Conservation (phyloP, 2,797 vertebrate species). For the Ctenochaetus hawaiiensis region DNA sequence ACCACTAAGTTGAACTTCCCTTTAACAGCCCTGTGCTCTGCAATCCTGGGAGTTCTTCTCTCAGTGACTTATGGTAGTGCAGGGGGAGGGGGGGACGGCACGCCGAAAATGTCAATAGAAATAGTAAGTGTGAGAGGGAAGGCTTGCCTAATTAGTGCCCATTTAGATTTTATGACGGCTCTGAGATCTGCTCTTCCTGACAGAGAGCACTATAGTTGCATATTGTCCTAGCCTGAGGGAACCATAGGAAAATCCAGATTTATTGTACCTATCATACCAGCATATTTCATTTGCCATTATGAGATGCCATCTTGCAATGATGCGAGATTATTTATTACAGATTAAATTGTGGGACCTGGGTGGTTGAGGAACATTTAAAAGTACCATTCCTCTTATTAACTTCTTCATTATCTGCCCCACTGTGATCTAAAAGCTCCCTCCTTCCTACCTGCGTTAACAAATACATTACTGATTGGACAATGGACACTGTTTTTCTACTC, state of each 20-base stretch:
- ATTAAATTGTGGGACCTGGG: conserved; percentile 99
- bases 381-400: conserved; percentile 99
- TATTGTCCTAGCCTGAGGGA: conserved; percentile 99
- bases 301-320: conserved; percentile 99
- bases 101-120: conserved; percentile 99
- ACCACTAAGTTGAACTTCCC: conserved; percentile 98
- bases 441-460: conserved; percentile 76
- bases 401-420: conserved; percentile 96
- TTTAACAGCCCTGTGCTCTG: conserved; percentile 95
- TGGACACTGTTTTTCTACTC: conserved; percentile 69
- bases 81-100: conserved; percentile 84
- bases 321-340: conserved; percentile 99
- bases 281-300: conserved; percentile 99
- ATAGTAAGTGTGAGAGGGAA: conserved; percentile 99
- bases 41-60: conserved; percentile 91
- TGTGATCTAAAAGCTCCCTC: conserved; percentile 87
- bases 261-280: conserved; percentile 99
- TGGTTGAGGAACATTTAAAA: conserved; percentile 97
- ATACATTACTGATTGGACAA: conserved; percentile 79
- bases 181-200: conserved; percentile 99
- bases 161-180: conserved; percentile 99
- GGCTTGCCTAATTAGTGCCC: conserved; percentile 99
- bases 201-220: conserved; percentile 99
- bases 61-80: conserved; percentile 99
- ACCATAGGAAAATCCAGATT: conserved; percentile 99